These are phyloP conservation scores for Lerista edwardsae DNA, from an alignment of 2,797 vertebrate genomes.

Conservation along the genomic window DNA sequence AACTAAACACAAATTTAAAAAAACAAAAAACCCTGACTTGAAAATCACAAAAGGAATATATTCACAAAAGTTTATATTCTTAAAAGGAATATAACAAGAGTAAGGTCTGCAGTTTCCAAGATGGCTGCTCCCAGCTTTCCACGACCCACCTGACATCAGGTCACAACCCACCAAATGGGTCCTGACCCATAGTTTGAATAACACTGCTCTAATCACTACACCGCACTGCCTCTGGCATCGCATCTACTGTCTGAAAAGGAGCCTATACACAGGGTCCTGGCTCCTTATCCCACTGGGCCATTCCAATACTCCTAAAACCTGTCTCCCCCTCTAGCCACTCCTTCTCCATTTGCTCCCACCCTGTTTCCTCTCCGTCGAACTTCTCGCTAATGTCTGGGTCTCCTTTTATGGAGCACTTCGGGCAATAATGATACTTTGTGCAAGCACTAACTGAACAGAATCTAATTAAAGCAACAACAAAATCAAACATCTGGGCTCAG, in stretches of 20 bases:
- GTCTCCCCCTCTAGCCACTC: not conserved
- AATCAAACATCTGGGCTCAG: slow-evolving; percentile 38
- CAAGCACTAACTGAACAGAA: slow-evolving; percentile 29
- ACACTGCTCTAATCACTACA: too few relatives aligned
- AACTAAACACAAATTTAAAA: too few relatives aligned
- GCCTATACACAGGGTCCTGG: not conserved
- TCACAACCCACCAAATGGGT: too few relatives aligned
- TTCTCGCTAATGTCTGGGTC: not conserved
- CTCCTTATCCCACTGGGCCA: not conserved
- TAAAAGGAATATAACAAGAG: too few relatives aligned
- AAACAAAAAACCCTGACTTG: too few relatives aligned
- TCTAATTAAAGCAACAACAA: slow-evolving; percentile 40
- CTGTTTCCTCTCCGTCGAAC: not conserved
- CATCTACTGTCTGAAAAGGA: not conserved
- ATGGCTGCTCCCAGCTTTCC: too few relatives aligned
- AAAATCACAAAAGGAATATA: too few relatives aligned
- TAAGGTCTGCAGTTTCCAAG: too few relatives aligned
- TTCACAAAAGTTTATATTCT: too few relatives aligned
- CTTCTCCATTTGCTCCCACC: not conserved
- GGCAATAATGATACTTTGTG: not conserved
- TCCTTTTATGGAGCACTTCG: slow-evolving; percentile 5
- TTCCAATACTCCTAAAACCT: not conserved
- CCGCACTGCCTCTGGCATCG: not conserved
- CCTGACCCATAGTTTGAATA: too few relatives aligned
- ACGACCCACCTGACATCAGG: too few relatives aligned